Evolutionary conservation across 1,140 invertebrate genomes (phyloP).

Genomic region (Brachionus manjavacas): DNA sequence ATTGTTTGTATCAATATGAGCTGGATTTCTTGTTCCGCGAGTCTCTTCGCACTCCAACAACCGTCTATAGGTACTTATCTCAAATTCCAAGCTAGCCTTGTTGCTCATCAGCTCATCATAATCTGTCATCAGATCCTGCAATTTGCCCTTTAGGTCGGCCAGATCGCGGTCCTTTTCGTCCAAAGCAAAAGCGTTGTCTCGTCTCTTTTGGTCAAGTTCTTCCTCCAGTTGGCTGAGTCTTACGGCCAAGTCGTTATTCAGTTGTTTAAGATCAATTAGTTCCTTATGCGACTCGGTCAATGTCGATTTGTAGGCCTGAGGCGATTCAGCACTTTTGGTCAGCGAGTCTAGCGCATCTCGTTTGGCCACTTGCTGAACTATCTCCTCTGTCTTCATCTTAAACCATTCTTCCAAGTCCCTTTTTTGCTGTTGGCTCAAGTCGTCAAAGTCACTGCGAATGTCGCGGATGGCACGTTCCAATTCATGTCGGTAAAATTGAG

Average conservation of each 20-base stretch:
- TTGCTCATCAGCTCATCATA: conserved; percentile 57
- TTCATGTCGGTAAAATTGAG: conserved; percentile 43
- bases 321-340: neutral
- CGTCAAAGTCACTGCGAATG: conserved; percentile 41
- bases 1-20: neutral
- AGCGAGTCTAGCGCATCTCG: neutral
- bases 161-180: conserved; percentile 53
- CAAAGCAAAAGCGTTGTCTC: conserved; percentile 48
- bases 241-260: neutral
- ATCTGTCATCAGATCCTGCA: conserved; percentile 56
- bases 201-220: conserved; percentile 43
- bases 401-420: conserved; percentile 43
- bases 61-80: conserved; percentile 55
- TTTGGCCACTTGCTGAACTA: conserved; percentile 13
- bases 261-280: conserved; percentile 11
- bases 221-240: conserved; percentile 29
- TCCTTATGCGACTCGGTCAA: conserved; percentile 14
- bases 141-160: conserved; percentile 51
- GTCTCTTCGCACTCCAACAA: conserved; percentile 53
- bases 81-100: conserved; percentile 55
- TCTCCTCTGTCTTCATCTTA: conserved; percentile 40
- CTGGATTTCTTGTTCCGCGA: conserved; percentile 21
- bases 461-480: conserved; percentile 40
- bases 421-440: conserved; percentile 9
- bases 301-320: neutral